These are phyloP conservation scores for Monochamus alternatus DNA, from an alignment of 2,888 invertebrate genomes.

Conservation along the genomic window DNA sequence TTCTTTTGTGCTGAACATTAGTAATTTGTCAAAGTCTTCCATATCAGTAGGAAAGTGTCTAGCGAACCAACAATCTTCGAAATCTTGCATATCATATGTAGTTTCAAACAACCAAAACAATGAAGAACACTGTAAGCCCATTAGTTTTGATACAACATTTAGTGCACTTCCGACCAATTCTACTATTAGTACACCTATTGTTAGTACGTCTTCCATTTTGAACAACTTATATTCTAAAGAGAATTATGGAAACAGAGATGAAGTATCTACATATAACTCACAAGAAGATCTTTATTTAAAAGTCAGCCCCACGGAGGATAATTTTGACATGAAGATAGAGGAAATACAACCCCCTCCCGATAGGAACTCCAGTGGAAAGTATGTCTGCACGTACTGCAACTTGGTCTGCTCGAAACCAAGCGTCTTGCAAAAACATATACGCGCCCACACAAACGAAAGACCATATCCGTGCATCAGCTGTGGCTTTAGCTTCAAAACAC, in stretches of 20 bases:
- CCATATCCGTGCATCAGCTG: slow-evolving; percentile 93
- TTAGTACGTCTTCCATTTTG: slow-evolving; percentile 66
- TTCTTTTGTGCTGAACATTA: slow-evolving; percentile 49
- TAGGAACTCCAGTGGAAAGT: slow-evolving; percentile 75
- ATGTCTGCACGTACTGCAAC: slow-evolving; percentile 91
- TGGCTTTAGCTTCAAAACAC: slow-evolving; percentile 94
- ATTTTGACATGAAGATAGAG: slow-evolving; percentile 20
- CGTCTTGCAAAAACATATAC: slow-evolving; percentile 93
- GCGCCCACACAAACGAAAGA: slow-evolving; percentile 94
- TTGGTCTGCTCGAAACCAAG: slow-evolving; percentile 93
- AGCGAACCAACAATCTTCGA: slow-evolving; percentile 62
- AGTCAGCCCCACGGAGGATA: slow-evolving; percentile 18
- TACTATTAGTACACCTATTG: slow-evolving; percentile 51
- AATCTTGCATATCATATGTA: slow-evolving; percentile 68
- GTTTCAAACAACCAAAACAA: slow-evolving; percentile 60
- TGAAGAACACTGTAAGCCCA: slow-evolving; percentile 52
- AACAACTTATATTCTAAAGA: slow-evolving; percentile 61
- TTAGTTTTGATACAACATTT: slow-evolving; percentile 66
- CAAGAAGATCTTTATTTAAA: slow-evolving; percentile 26
- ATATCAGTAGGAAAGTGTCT: slow-evolving; percentile 65
- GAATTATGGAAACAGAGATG: slow-evolving; percentile 51
- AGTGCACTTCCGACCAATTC: slow-evolving; percentile 60
- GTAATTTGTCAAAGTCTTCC: slow-evolving; percentile 67
- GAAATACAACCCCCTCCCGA: slow-evolving; percentile 52
- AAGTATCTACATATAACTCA: slow-evolving; percentile 33